Percentiles rank a stretch among this genome's conserved stretches.
Conservation (phyloP, 2,797 vertebrate species). For the Lithobates pipiens region DNA sequence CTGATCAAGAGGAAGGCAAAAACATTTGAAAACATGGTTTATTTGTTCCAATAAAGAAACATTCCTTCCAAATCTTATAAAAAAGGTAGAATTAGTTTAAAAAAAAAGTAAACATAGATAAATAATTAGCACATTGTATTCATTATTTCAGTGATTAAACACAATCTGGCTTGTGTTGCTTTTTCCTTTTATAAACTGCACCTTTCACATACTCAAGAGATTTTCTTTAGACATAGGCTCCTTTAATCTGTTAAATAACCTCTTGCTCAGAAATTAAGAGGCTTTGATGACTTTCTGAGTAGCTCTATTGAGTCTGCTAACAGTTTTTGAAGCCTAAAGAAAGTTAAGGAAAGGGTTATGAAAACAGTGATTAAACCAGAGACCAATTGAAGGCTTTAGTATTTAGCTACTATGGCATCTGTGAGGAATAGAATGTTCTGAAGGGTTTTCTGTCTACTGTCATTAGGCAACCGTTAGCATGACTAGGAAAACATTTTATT, state of each 20-base stretch:
- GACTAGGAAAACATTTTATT: not conserved
- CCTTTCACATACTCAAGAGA: not conserved
- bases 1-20: too few species aligned
- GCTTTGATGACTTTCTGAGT: slow-evolving; percentile 47
- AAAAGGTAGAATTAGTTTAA: too few species aligned
- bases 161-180: slow-evolving; percentile 6
- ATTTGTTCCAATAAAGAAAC: too few species aligned
- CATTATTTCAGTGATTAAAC: not conserved
- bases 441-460: slow-evolving; percentile 3
- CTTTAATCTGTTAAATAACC: slow-evolving; percentile 46
- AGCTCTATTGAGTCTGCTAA: slow-evolving; percentile 55
- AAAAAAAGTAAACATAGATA: not conserved
- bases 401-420: slow-evolving; percentile 67
- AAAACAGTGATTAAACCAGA: slow-evolving; percentile 76
- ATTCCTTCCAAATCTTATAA: too few species aligned
- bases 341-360: slow-evolving; percentile 80
- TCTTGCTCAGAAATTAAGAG: slow-evolving; percentile 48
- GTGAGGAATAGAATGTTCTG: slow-evolving; percentile 60
- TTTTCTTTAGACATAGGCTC: slow-evolving; percentile 18
- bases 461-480: not conserved
- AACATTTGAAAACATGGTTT: too few species aligned
- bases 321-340: slow-evolving; percentile 78
- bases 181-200: not conserved
- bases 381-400: slow-evolving; percentile 44
- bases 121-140: slow-evolving; percentile 45